These are phyloP conservation scores for Scomber japonicus DNA, from an alignment of 2,113 vertebrate species.

Conservation along the genomic window DNA sequence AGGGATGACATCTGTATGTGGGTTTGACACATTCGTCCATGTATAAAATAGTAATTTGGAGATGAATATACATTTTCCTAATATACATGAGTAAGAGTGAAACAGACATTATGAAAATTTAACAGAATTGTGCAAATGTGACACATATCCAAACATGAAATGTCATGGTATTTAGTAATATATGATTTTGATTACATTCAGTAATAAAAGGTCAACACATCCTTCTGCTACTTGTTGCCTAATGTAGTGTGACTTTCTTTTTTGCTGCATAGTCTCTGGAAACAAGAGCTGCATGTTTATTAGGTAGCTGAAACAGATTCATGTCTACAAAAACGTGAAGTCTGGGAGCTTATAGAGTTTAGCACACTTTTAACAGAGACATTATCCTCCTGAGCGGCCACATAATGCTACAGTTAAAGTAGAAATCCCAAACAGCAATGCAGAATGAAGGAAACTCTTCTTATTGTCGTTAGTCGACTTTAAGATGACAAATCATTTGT, in stretches of 20 bases:
- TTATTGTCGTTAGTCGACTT: constrained; percentile 6
- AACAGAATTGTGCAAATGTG: neutral
- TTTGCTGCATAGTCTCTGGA: constrained; percentile 7
- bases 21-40: constrained; percentile 11
- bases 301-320: neutral
- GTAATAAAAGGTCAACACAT: constrained; percentile 30
- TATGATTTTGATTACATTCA: neutral
- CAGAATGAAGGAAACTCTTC: constrained; percentile 14
- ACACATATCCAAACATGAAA: neutral
- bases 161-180: neutral
- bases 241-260: constrained; percentile 25
- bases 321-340: neutral
- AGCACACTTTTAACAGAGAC: constrained; percentile 15
- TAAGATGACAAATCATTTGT: constrained; percentile 43
- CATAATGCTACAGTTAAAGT: constrained; percentile 4
- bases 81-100: neutral
- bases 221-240: constrained; percentile 24
- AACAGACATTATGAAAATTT: neutral
- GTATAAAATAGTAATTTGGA: neutral
- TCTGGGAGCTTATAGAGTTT: neutral
- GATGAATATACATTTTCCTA: constrained; percentile 1
- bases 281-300: constrained; percentile 45
- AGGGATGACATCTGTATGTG: neutral
- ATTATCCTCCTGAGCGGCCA: neutral
- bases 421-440: neutral